These are phyloP conservation scores for Sebastes alutus DNA, from an alignment of 2,797 vertebrate species.

Conservation along the genomic window DNA sequence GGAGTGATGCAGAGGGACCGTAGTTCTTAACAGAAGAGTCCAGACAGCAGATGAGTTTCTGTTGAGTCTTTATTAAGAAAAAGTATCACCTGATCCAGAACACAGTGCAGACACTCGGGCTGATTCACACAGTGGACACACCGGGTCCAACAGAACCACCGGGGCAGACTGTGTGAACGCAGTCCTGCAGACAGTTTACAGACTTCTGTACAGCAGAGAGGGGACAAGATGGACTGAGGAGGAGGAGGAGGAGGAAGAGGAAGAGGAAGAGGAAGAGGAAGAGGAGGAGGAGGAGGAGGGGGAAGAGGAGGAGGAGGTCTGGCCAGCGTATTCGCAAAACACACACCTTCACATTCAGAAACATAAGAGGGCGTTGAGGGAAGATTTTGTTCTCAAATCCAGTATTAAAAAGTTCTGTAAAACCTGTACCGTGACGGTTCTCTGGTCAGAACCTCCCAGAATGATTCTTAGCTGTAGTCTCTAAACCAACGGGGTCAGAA, in stretches of 20 bases:
- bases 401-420: not conserved
- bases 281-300: not conserved
- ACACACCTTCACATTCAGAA: conserved; percentile 31
- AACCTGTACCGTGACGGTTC: not conserved
- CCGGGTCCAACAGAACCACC: not conserved
- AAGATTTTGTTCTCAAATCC: not conserved
- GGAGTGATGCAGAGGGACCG: too few species aligned
- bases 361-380: not conserved
- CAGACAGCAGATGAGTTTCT: conserved; percentile 2
- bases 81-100: conserved; percentile 35
- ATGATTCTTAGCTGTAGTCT: not conserved
- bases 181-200: not conserved
- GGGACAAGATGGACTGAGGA: not conserved
- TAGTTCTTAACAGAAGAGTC: not conserved
- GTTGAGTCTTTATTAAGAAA: conserved; percentile 65
- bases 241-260: not conserved
- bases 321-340: not conserved
- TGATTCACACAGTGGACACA: conserved; percentile 19
- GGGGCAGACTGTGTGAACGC: not conserved
- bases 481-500: not conserved
- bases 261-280: not conserved
- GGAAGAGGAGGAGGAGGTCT: not conserved
- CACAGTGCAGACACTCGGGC: conserved; percentile 14
- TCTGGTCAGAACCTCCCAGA: not conserved
- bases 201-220: conserved; percentile 24